Base-by-base conservation (phyloP, 2,797 vertebrate species). In the Synaphobranchus kaupii region DNA sequence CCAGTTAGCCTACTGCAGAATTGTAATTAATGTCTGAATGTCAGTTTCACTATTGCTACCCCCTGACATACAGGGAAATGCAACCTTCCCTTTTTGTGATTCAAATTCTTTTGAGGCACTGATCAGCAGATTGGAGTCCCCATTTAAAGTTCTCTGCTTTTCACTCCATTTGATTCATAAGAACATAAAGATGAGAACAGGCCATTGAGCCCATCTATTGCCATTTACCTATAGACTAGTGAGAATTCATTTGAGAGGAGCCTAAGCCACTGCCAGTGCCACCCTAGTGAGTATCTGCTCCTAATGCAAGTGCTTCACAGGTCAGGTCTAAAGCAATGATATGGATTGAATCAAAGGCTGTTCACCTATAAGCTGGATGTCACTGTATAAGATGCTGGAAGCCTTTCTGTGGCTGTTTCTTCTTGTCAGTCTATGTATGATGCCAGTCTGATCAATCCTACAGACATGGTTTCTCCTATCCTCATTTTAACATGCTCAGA, bases 371-470 rank as follows among this genome's bases (percentile, higher is more conserved):
- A 34, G 25, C 76, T 60, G 66, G 76, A 1, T 82, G 91, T 84
- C 89, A 88, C 89, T 54, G 56, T 58, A 58, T 58, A 17, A 28
- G 34, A 78, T 78, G 73, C 73, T 39, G 47, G 81, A 84, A 89
- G 73, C 87, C 66, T 68, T 25, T 44, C 54, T 87, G 39, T 39
- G 86, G 54, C 28, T 73, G 34, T 71, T 71, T 34, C 9, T 71
- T 71, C 12, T 10, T 71, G 68, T 91, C 88, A 90, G 92, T 93
- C 91, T 93, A 92, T 91, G 90, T 88, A 91, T 91, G 92, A 91
- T 86, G 87, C 91, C 92, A 92, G 92, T 93, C 93, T 88, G 89
- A 91, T 92, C 92, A 92, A 89, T 94, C 94, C 92, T 95, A 92
- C 93, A 91, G 92, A 92, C 93, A 90, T 93, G 92, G 92, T 92